These are phyloP conservation scores for Peromyscus eremicus DNA, from an alignment of 2,797 vertebrate genomes.

Conservation along the genomic window DNA sequence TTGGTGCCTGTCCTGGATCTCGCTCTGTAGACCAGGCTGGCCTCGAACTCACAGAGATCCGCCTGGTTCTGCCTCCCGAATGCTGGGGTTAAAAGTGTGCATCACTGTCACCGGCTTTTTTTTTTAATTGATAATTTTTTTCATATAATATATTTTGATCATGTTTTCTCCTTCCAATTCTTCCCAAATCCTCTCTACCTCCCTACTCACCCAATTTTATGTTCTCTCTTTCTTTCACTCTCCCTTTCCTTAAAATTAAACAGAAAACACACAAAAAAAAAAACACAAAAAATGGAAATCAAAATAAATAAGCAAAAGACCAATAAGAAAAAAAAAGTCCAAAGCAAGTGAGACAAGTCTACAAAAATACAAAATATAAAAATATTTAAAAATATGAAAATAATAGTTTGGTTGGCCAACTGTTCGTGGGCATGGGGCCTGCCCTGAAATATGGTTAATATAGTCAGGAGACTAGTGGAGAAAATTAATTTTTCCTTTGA, in stretches of 20 bases:
- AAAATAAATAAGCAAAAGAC: not conserved
- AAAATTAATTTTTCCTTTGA: not conserved
- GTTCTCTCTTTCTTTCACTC: not conserved
- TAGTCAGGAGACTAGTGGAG: not conserved
- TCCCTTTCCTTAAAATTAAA: not conserved
- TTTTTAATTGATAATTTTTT: not conserved
- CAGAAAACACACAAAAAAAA: not conserved
- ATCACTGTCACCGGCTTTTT: too few relatives aligned
- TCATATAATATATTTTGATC: not conserved
- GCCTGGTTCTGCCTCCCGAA: too few relatives aligned
- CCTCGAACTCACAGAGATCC: too few relatives aligned
- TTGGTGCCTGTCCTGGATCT: too few relatives aligned
- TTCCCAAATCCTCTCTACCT: not conserved
- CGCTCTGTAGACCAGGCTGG: too few relatives aligned
- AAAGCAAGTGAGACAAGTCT: not conserved
- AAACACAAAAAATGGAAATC: not conserved
- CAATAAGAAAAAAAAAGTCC: not conserved
- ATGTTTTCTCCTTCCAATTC: not conserved
- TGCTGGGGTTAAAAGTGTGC: too few relatives aligned
- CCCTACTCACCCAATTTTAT: not conserved
- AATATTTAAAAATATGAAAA: not conserved
- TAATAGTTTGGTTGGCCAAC: not conserved
- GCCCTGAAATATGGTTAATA: not conserved
- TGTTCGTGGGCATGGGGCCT: too few relatives aligned
- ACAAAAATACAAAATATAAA: not conserved